Conservation (phyloP, 2,113 vertebrate species). For the Sebastes schlegelii region DNA sequence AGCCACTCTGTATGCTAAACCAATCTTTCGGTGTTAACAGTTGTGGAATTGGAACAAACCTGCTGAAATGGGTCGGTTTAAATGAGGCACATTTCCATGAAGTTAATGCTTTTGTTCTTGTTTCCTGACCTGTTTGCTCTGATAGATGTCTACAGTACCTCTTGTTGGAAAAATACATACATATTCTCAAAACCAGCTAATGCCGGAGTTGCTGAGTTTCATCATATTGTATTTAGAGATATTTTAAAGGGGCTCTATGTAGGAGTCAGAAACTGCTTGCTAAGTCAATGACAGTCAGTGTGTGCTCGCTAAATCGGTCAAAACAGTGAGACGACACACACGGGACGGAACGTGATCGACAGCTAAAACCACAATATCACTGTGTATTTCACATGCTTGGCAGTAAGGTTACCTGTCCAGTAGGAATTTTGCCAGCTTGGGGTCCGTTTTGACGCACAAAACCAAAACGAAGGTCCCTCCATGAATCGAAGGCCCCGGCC, state of each 20-base stretch:
- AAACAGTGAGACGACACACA: no score
- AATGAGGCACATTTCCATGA: slow-evolving; percentile 28
- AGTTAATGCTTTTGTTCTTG: slow-evolving; percentile 10
- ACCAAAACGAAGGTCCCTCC: no score
- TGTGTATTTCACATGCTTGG: no score
- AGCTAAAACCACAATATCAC: no score
- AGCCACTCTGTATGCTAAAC: slow-evolving; percentile 89
- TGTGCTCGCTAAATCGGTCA: no score
- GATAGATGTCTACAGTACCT: neutral
- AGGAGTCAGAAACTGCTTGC: no score
- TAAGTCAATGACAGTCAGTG: no score
- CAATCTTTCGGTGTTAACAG: slow-evolving; percentile 88
- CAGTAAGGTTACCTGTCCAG: no score
- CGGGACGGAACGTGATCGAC: no score
- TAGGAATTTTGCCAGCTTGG: no score
- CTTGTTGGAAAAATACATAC: neutral
- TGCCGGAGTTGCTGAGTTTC: neutral
- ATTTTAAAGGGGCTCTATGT: neutral
- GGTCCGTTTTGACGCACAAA: no score
- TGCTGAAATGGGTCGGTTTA: slow-evolving; percentile 28
- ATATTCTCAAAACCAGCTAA: neutral
- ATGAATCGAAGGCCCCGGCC: no score
- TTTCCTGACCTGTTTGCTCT: slow-evolving; percentile 4
- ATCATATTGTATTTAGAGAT: neutral
- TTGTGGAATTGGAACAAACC: slow-evolving; percentile 43